These are phyloP conservation scores for Centroberyx gerrardi DNA, from an alignment of 2,797 vertebrate genomes.

Conservation along the genomic window DNA sequence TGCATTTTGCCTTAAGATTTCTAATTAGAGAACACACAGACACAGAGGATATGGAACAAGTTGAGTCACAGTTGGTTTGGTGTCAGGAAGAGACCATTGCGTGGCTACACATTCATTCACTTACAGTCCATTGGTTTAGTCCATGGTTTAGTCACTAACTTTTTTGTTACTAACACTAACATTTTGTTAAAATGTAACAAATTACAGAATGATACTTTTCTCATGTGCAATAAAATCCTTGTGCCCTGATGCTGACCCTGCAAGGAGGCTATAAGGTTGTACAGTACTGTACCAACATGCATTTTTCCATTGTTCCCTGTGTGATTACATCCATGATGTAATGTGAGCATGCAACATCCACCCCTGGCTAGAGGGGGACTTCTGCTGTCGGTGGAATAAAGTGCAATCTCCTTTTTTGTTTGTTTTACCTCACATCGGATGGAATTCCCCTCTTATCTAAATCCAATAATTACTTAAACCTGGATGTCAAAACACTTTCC, in stretches of 20 bases:
- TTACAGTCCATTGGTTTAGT: constrained; percentile 6
- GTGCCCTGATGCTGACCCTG: constrained; percentile 67
- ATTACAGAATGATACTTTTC: background rate
- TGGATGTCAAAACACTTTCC: constrained; percentile 84
- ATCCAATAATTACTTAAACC: constrained; percentile 86
- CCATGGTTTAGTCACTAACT: background rate
- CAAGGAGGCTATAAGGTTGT: constrained; percentile 40
- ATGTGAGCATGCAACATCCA: constrained; percentile 55
- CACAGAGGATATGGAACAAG: constrained; percentile 70
- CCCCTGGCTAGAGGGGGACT: constrained; percentile 63
- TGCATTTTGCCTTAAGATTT: constrained; percentile 64
- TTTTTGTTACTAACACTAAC: background rate
- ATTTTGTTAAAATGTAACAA: background rate
- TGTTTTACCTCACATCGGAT: constrained; percentile 76
- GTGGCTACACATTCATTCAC: background rate
- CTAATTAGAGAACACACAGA: constrained; percentile 75
- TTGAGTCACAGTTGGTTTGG: constrained; percentile 65
- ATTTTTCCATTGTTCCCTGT: constrained; percentile 77
- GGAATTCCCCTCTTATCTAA: constrained; percentile 86
- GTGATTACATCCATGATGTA: constrained; percentile 78
- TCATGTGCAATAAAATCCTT: constrained; percentile 8
- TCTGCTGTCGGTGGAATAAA: constrained; percentile 72
- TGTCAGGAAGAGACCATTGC: constrained; percentile 32
- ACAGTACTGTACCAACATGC: constrained; percentile 69
- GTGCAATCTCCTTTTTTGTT: constrained; percentile 76